phyloP scores from a whole-genome alignment of 2,113 vertebrate genomes.

The Pseudopodoces humilis region DNA sequence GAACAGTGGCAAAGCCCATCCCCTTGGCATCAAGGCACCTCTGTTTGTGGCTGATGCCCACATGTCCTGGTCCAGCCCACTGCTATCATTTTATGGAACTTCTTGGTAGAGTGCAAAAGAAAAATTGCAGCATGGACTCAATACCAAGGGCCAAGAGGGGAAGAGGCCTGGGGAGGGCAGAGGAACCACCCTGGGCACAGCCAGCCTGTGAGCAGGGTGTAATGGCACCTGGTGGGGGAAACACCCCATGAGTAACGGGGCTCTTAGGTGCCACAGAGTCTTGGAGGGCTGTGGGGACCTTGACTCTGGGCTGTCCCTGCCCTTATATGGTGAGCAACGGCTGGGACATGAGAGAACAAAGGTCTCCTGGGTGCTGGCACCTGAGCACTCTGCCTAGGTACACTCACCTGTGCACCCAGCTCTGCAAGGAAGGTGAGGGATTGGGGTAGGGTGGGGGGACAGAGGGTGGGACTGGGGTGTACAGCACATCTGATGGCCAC shows the following conservation, averaged over 20 bases:
- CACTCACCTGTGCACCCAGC: conserved; percentile 35
- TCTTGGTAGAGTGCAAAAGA: background rate
- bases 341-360: conserved; percentile 59
- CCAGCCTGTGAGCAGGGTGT: rapidly evolving
- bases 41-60: background rate
- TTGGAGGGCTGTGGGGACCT: conserved; percentile 27
- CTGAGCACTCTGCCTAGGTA: conserved; percentile 21
- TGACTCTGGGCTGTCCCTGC: conserved; percentile 46
- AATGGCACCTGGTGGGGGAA: background rate
- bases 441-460: rapidly evolving
- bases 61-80: background rate
- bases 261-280: background rate
- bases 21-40: background rate
- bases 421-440: conserved; percentile 57
- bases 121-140: background rate
- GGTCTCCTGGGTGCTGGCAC: conserved; percentile 46
- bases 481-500: background rate
- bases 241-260: background rate
- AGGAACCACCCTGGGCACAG: background rate
- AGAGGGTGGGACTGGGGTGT: background rate
- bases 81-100: background rate
- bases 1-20: background rate
- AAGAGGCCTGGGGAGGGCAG: background rate
- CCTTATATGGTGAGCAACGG: conserved; percentile 70
- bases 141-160: background rate